Conservation (phyloP, 2,888 invertebrate genomes). For the Atherix ibis region DNA sequence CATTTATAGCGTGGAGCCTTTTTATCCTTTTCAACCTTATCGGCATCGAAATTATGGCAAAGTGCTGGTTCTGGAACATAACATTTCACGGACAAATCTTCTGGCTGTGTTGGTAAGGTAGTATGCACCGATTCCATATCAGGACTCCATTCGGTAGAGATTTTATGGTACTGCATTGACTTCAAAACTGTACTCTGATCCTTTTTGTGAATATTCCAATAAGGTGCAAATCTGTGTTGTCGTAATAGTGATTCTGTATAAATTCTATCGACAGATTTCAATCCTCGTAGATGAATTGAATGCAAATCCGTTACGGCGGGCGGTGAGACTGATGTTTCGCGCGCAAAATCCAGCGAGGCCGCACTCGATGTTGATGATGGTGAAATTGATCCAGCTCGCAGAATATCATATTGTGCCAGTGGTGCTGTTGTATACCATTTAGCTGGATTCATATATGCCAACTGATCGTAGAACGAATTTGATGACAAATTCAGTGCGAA, state of each 20-base stretch:
- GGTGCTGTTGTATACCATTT: conserved; percentile 2
- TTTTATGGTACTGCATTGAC: conserved; percentile 1
- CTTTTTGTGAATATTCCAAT: conserved; percentile 1
- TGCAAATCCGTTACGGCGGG: conserved; percentile 10
- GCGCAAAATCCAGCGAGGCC: conserved; percentile 7
- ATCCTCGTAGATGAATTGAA: conserved; percentile 25
- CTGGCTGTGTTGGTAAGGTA: conserved; percentile 16
- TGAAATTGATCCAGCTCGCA: conserved; percentile 7
- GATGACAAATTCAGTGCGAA: conserved; percentile 22
- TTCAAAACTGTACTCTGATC: too few species aligned
- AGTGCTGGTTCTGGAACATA: conserved; percentile 23
- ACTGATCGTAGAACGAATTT: conserved; percentile 12
- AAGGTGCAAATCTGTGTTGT: conserved; percentile 16
- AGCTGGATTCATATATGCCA: conserved; percentile 4
- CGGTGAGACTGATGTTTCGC: conserved; percentile 20
- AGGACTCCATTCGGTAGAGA: not conserved
- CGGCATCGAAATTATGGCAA: conserved; percentile 1
- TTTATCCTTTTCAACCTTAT: conserved; percentile 5
- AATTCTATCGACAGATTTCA: conserved; percentile 14
- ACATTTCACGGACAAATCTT: conserved; percentile 27
- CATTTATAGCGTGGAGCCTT: conserved; percentile 63
- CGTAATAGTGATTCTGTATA: conserved; percentile 18
- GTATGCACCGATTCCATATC: too few species aligned
- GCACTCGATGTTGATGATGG: conserved; percentile 9
- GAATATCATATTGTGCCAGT: conserved; percentile 5